Base-by-base conservation (phyloP, 2,113 vertebrate genomes). In the Cygnus atratus region DNA sequence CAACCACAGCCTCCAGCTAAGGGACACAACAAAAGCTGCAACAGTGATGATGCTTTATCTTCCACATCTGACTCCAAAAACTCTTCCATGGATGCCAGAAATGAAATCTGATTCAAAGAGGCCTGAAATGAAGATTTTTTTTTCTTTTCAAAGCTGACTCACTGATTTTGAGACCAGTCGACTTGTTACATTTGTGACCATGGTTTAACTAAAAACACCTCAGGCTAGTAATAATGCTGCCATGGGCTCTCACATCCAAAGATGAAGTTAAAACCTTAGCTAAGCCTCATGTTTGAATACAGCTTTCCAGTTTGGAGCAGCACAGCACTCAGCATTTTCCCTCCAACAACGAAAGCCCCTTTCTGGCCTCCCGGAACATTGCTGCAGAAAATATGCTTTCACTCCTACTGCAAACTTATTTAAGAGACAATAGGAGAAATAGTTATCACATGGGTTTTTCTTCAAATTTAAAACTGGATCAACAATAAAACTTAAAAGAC, bases 381-480 rank as follows among this genome's bases (percentile, higher is more conserved):
- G 81, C 94, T 93, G 71, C 76, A 58, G 84, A 83, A 92, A 90
- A 77, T 90, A 85, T 37, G 2, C 78, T 94, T 72, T 78, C 92
- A 84, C 35, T 92, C 83, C 84, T 94, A 57, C 54, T 91, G 58
- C 90, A 95, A 92, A 91, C 85, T 96, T 95, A 85, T 90, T 95
- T 78, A 87, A 92, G 93, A 96, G 79, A 95, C 94, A 96, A 96
- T 93, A 93, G 78, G 22, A 73, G 67, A 92, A 93, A 95, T 48
- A 89, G 72, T 65, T 89, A 92, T 79, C 84, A 31, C 33, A 13
- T 3, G 3, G 37, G 62, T 90, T 93, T 48, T 62, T 76, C 74
- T 93, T 76, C 85, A 88, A 93, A 74, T 50, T 78, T 75, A 91
- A 87, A 91, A 92, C 66, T 75, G 78, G 66, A 92, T 67, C 20